phyloP scores from a whole-genome alignment of 2,113 vertebrate species.

The Eptesicus fuscus region DNA sequence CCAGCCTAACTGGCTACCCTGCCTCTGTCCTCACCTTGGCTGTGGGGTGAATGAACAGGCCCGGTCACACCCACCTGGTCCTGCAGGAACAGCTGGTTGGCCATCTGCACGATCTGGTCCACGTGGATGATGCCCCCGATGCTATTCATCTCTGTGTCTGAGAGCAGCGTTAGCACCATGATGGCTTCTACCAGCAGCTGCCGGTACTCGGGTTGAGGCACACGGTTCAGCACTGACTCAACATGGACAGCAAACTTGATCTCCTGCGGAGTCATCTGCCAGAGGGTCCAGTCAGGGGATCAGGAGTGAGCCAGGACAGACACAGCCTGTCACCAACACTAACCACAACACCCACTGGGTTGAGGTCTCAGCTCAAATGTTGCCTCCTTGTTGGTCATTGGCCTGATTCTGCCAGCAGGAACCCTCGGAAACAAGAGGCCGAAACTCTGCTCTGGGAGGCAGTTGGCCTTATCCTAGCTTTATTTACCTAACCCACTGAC shows the following conservation, averaged over 20 bases:
- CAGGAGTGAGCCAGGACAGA: not conserved
- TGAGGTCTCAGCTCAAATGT: not conserved
- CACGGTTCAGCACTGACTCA: constrained; percentile 96
- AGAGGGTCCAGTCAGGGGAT: not conserved
- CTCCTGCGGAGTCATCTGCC: constrained; percentile 95
- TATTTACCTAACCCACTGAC: not conserved
- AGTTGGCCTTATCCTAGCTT: not conserved
- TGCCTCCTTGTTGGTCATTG: not conserved
- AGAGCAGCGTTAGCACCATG: constrained; percentile 92
- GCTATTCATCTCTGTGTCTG: constrained; percentile 90
- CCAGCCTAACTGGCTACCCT: not conserved
- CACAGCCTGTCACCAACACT: not conserved
- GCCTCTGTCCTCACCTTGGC: not conserved
- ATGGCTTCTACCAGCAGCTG: constrained; percentile 96
- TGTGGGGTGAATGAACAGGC: not conserved
- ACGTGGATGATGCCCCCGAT: constrained; percentile 92
- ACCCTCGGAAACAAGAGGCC: not conserved
- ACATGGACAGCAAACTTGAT: constrained; percentile 99
- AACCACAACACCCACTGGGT: not conserved
- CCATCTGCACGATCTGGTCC: constrained; percentile 91
- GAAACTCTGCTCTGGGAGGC: not conserved
- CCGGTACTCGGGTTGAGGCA: constrained; percentile 96
- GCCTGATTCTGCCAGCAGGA: not conserved
- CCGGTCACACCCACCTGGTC: constrained; percentile 88
- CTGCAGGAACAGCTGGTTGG: constrained; percentile 92